Percentiles rank a stretch among this genome's conserved stretches.
These are phyloP conservation scores for Cyprinodon diabolis DNA, from an alignment of 2,797 vertebrate species.

Conservation along the genomic window DNA sequence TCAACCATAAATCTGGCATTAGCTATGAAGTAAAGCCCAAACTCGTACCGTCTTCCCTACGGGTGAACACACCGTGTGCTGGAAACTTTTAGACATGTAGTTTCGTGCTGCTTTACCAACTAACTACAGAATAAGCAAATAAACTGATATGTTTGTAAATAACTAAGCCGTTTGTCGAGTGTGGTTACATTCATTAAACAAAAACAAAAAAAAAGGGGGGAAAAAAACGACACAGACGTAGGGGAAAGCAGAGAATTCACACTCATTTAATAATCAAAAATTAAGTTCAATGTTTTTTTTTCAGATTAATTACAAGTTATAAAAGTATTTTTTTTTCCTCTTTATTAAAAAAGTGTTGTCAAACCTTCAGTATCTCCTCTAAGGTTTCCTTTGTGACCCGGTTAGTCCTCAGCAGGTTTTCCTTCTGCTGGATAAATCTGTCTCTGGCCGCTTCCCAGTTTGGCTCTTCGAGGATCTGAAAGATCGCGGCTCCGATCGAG, in stretches of 20 bases:
- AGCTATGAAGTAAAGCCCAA: neutral
- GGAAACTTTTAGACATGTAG: neutral
- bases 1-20: neutral
- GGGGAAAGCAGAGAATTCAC: too few relatives aligned
- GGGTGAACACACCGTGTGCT: neutral
- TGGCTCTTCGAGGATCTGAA: slow-evolving; percentile 93
- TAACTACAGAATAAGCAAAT: too few relatives aligned
- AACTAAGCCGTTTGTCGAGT: neutral
- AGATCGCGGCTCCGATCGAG: slow-evolving; percentile 93
- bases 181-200: neutral
- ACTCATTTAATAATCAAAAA: too few relatives aligned
- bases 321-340: neutral
- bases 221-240: neutral
- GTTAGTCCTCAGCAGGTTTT: slow-evolving; percentile 80
- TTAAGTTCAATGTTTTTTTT: too few relatives aligned
- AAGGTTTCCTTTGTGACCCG: slow-evolving; percentile 85
- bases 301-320: neutral
- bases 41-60: neutral
- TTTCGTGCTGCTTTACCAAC: neutral
- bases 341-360: neutral
- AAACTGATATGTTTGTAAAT: neutral
- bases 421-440: slow-evolving; percentile 80
- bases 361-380: slow-evolving; percentile 89
- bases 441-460: slow-evolving; percentile 84
- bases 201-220: neutral